Base-by-base conservation (phyloP, 2,888 invertebrate genomes). In the Hoplodrina ambigua region DNA sequence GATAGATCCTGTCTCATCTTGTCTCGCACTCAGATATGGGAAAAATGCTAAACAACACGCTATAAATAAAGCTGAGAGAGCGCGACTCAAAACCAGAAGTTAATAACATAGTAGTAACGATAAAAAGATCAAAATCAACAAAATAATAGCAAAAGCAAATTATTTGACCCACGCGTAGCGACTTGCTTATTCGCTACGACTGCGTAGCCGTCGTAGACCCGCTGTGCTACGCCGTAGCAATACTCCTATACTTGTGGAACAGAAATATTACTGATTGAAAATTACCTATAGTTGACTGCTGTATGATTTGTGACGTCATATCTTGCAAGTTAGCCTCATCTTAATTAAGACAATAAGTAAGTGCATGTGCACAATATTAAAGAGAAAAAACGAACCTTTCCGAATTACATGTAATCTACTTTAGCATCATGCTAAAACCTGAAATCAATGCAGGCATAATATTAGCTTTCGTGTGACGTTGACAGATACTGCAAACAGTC, bases 141-240 rank as follows among this genome's bases (percentile, higher is more conserved):
- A 15, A 37, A 61, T 10, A 25, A 41, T 8, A 10, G 41, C 41
- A 41, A 13, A 13, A 41, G 2, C 13, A 13, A 41, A 46, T 58
- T 20, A 20, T 19, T 53, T 25, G 63, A 49, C 54, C 49, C 49
- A 15, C 8, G 30, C 57, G 74, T 72, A 74, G 72, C 33, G 25
- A 13, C 11, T 41, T 41, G 41, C 8, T 37, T 37, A 13, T 1
- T 13, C 46, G 59, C 69, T 69, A 60, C 69, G 37, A 49, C 15
- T 52, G 52, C 25, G 54, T 70, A 64, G 20, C 33, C 4, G 13
- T 2, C 17, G 64, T 63, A 69, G 57, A 41, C 20, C 5, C 6
- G 13, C 10, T 41, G 0, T 19, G 41, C 65, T 69, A 69, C 68
- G 56, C 33, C 50, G 68, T 65, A 68, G 49, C 68, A 56, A n/a